phyloP scores from a whole-genome alignment of 2,113 vertebrate genomes.

The Scomber colias region DNA sequence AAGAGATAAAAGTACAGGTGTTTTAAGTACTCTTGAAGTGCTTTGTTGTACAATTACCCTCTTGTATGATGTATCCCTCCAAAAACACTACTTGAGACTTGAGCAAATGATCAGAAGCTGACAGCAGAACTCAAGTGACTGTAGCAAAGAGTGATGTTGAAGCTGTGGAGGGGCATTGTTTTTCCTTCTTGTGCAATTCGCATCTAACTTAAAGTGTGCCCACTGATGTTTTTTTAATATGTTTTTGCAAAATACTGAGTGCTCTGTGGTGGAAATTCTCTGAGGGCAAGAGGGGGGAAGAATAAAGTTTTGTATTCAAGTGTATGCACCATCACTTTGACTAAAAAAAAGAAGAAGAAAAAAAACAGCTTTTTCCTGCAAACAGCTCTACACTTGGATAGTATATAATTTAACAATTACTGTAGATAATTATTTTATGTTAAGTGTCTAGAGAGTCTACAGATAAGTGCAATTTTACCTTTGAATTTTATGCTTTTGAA shows the following conservation, averaged over 20 bases:
- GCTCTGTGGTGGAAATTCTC: background rate
- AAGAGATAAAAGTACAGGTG: no score
- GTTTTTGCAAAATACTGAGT: slow-evolving; percentile 3
- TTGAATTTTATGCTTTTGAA: background rate
- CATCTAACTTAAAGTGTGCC: slow-evolving; percentile 24
- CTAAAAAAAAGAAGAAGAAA: background rate
- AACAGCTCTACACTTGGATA: background rate
- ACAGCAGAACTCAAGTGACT: background rate
- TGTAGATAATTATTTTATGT: no score
- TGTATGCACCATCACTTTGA: background rate
- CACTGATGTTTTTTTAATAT: slow-evolving; percentile 1
- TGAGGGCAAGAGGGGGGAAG: background rate
- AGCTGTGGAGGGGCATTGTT: slow-evolving; percentile 1
- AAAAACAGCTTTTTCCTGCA: background rate
- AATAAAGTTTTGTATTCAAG: slow-evolving; percentile 3
- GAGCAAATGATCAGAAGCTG: background rate
- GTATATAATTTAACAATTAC: background rate
- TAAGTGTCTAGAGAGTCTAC: background rate
- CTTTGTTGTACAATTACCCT: no score
- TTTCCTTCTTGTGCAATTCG: slow-evolving; percentile 19
- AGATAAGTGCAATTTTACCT: background rate
- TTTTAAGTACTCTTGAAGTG: no score
- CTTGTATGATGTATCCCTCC: no score
- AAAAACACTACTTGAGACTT: no score
- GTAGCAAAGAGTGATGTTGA: slow-evolving; percentile 6